These are phyloP conservation scores for Cygnus olor DNA, from an alignment of 2,797 vertebrate genomes.

Conservation along the genomic window DNA sequence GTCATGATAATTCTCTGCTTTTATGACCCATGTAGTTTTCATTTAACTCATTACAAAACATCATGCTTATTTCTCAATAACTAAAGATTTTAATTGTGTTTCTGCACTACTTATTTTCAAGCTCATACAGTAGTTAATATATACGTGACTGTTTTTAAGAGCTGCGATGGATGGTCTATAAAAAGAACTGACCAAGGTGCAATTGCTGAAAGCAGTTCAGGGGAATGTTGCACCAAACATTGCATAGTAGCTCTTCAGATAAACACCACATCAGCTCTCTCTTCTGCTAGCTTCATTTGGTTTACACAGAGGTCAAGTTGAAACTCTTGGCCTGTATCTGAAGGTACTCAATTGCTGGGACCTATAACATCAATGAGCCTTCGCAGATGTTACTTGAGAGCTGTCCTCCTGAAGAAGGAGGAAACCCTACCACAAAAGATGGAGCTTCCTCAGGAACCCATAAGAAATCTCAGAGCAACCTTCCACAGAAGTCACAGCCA, in stretches of 20 bases:
- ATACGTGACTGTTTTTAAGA: neutral
- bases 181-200: neutral
- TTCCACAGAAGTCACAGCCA: neutral
- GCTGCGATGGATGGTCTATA: neutral
- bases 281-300: neutral
- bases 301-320: neutral
- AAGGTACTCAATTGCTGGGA: neutral
- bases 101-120: neutral
- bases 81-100: conserved; percentile 28
- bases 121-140: fast-evolving
- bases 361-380: neutral
- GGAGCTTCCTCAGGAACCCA: neutral
- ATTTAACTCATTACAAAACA: conserved; percentile 34
- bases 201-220: neutral
- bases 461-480: neutral
- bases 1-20: neutral
- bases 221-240: neutral
- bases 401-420: neutral
- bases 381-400: neutral
- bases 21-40: neutral
- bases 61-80: neutral
- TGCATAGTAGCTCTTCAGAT: neutral
- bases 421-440: neutral
- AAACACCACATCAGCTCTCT: neutral
- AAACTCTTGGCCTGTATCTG: neutral